Evolutionary conservation across 2,113 vertebrate species (phyloP), one percentile per base, ranked within the genome.

Genomic region (Prolemur simus): DNA sequence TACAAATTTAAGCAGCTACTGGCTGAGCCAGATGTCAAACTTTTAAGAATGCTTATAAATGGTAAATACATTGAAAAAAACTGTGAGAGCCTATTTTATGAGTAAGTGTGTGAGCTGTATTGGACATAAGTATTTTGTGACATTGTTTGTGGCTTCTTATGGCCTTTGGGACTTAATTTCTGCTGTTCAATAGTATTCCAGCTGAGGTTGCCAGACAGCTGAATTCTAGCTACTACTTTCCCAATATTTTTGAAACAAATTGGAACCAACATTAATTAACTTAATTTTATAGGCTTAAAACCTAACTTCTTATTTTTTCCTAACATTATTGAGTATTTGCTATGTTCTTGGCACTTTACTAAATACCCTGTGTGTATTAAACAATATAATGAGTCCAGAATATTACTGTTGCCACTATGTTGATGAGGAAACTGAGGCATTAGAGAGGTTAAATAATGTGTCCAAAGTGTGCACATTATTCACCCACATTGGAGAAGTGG

Each of bases 271-370:
- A 64, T 64, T 63, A 27, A 56, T 58, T 94, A 69, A 64, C 25
- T 95, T 68, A 81, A 63, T 85, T 56, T 81, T 74, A 20, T 63
- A 29, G 29, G 15, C 23, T 89, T 96, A 84, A 84, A 90, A 92
- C 6, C 23, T 74, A 83, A 23, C 32, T 58, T 93, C 20, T 29
- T 52, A 7, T 63, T 89, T 95, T 66, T 60, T 45, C 47, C 42
- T 84, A 92, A 34, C 5, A 32, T 80, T 85, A 49, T 73, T 74
- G 21, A 84, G 49, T 88, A 60, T 91, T 84, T 47, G 32, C 63
- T 88, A 4, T 81, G 58, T 29, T 91, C 39, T 91, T 52, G 37
- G 83, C 73, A 64, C 71, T 42, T 14, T 37, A 83, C 29, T 88
- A 73, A 91, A 64, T 84, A 45, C 14, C 8, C 63, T 64, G 15